Evolutionary conservation across 2,888 invertebrate genomes (phyloP).

Genomic region (Limnephilus rhombicus): DNA sequence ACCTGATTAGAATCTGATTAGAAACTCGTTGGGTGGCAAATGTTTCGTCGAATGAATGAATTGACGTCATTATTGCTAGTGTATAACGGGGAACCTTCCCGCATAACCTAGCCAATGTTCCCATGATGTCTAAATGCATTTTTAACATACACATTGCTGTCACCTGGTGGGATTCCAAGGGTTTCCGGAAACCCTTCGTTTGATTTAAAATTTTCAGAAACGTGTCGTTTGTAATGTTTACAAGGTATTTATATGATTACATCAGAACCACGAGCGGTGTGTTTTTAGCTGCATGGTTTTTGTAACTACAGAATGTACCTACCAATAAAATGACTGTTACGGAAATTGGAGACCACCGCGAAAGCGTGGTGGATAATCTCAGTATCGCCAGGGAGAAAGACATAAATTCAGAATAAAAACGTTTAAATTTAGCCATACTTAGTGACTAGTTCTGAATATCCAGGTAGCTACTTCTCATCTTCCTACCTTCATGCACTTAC

Average conservation of each 20-base stretch:
- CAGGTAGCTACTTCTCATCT: too few relatives aligned
- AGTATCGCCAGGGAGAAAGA: too few relatives aligned
- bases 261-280: not conserved
- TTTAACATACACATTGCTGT: not conserved
- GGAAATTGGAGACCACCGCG: not conserved
- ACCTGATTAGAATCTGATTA: conserved; percentile 7
- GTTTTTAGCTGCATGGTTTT: not conserved
- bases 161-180: not conserved
- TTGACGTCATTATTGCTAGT: not conserved
- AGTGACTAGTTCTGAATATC: too few relatives aligned
- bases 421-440: too few relatives aligned
- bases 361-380: not conserved
- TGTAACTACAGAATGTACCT: not conserved
- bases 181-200: not conserved
- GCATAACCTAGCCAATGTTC: not conserved
- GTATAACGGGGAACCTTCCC: not conserved
- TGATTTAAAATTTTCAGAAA: not conserved
- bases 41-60: not conserved
- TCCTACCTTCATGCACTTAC: too few relatives aligned
- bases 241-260: not conserved
- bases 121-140: not conserved
- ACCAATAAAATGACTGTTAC: not conserved
- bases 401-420: too few relatives aligned
- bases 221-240: not conserved
- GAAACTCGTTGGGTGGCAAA: conserved; percentile 6